Percentiles rank a stretch among this genome's conserved stretches.
These are phyloP conservation scores for Fabriciana adippe DNA, from an alignment of 2,888 invertebrate species.

Conservation along the genomic window DNA sequence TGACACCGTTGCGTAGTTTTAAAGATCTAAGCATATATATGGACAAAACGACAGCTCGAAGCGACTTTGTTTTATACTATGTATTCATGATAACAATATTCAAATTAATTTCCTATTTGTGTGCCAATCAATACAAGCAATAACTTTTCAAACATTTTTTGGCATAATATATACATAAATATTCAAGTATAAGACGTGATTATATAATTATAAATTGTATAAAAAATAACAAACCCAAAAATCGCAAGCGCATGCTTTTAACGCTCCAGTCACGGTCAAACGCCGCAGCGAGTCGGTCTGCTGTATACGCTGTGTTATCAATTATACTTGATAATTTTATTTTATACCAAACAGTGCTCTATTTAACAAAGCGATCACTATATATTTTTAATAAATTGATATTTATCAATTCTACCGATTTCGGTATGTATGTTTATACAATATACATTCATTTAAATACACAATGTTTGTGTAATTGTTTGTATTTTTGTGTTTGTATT, in stretches of 20 bases:
- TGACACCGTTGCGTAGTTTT: too few species aligned
- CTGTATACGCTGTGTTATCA: slow-evolving; percentile 8
- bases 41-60: too few species aligned
- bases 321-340: background rate
- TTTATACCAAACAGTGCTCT: background rate
- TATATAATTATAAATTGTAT: background rate
- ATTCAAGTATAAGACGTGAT: background rate
- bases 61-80: too few species aligned
- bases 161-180: too few species aligned
- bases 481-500: too few species aligned
- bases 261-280: slow-evolving; percentile 50
- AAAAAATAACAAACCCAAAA: slow-evolving; percentile 13
- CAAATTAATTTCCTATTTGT: too few species aligned
- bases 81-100: too few species aligned
- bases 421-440: slow-evolving; percentile 6
- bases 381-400: background rate
- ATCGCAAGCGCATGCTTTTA: slow-evolving; percentile 39
- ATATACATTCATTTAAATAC: too few species aligned
- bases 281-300: slow-evolving; percentile 29
- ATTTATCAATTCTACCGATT: background rate
- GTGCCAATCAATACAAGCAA: too few species aligned
- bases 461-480: too few species aligned
- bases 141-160: too few species aligned
- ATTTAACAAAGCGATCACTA: background rate
- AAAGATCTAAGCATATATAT: too few species aligned